Percentiles rank a stretch among this genome's conserved stretches.
These are phyloP conservation scores for Ceyx cyanopectus DNA, from an alignment of 2,113 vertebrate genomes.

Conservation along the genomic window DNA sequence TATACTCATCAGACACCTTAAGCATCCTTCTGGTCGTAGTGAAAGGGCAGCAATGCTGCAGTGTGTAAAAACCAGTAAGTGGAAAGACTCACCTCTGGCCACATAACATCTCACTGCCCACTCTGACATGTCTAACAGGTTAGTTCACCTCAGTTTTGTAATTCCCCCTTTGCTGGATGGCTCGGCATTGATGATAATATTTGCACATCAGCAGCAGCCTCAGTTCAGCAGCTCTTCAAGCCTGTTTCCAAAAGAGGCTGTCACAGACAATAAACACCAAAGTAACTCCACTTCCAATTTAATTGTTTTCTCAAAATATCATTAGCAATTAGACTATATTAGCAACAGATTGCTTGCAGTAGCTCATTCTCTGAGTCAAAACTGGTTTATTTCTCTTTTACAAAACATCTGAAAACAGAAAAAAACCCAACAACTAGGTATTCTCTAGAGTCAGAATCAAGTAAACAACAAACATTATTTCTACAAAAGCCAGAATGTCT, in stretches of 20 bases:
- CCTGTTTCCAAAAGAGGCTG: constrained; percentile 65
- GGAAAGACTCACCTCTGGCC: background rate
- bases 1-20: background rate
- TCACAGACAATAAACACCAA: constrained; percentile 64
- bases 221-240: constrained; percentile 22
- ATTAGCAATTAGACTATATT: constrained; percentile 71
- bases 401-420: constrained; percentile 53
- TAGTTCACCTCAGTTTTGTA: background rate
- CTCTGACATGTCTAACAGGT: background rate
- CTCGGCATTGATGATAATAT: background rate
- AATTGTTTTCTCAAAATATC: constrained; percentile 72
- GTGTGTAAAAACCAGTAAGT: background rate
- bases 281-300: constrained; percentile 69
- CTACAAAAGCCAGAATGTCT: constrained; percentile 8
- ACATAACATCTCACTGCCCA: rapidly evolving
- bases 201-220: constrained; percentile 39
- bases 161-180: background rate
- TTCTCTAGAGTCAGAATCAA: background rate
- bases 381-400: constrained; percentile 51
- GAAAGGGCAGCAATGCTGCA: background rate
- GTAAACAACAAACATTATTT: constrained; percentile 3
- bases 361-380: constrained; percentile 48
- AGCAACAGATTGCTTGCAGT: constrained; percentile 68
- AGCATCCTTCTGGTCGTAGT: background rate
- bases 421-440: too few relatives aligned